Percentiles rank a stretch among this genome's conserved stretches.
Evolutionary conservation across 2,888 invertebrate genomes (phyloP).

Genomic region (Halocaridina rubra): DNA sequence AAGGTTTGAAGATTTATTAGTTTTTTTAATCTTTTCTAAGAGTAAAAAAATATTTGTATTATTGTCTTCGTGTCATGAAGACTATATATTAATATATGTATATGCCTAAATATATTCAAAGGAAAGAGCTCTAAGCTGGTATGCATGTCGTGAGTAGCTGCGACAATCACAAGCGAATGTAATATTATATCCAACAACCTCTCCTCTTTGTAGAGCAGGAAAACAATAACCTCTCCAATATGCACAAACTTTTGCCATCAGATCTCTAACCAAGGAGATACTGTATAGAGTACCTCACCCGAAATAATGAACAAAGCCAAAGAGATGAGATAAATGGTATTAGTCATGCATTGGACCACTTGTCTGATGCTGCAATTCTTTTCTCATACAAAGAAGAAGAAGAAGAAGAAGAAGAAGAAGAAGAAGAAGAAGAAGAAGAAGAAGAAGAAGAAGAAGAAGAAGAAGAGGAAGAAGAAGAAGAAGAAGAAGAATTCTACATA

Average conservation of each 20-base stretch:
- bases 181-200: too few relatives aligned
- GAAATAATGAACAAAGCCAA: too few relatives aligned
- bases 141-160: too few relatives aligned
- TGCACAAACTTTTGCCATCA: background rate
- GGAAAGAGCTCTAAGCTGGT: too few relatives aligned
- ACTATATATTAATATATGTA: background rate
- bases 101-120: background rate
- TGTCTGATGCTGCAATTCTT: background rate
- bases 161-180: too few relatives aligned
- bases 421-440: background rate
- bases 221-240: too few relatives aligned
- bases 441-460: background rate
- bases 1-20: too few relatives aligned
- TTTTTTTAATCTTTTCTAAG: background rate
- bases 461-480: background rate
- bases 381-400: background rate
- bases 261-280: background rate
- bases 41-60: background rate
- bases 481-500: background rate
- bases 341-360: too few relatives aligned
- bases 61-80: too few relatives aligned
- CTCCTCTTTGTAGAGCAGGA: too few relatives aligned
- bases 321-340: too few relatives aligned
- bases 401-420: background rate
- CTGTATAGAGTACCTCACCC: background rate